These are phyloP conservation scores for Mythimna impura DNA, from an alignment of 2,888 invertebrate species.

Conservation along the genomic window DNA sequence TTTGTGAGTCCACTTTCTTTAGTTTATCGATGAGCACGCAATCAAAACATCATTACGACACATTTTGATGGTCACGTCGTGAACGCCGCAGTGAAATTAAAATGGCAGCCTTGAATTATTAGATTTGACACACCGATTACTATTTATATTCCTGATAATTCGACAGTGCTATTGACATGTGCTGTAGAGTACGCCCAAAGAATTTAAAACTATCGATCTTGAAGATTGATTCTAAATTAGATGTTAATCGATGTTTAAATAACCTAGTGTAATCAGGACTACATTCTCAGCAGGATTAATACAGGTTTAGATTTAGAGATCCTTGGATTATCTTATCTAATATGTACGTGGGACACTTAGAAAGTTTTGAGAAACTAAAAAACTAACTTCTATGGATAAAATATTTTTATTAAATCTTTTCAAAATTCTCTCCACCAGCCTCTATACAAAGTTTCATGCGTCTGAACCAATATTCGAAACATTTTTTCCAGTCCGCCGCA, in stretches of 20 bases:
- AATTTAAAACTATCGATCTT: constrained; percentile 46
- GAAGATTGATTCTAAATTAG: constrained; percentile 51
- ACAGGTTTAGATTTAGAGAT: constrained; percentile 43
- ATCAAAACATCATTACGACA: constrained; percentile 56
- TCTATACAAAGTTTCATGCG: too few species aligned
- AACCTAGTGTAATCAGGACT: constrained; percentile 41
- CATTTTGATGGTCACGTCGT: constrained; percentile 63
- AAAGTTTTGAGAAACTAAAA: too few species aligned
- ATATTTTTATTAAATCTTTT: too few species aligned
- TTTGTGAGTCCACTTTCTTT: constrained; percentile 54
- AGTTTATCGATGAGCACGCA: constrained; percentile 54
- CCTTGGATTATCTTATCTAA: constrained; percentile 6
- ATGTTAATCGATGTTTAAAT: constrained; percentile 52
- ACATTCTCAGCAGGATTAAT: constrained; percentile 12
- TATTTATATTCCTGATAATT: constrained; percentile 59
- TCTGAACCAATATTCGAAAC: too few species aligned
- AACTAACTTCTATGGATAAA: too few species aligned
- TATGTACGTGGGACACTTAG: too few species aligned
- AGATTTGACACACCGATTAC: constrained; percentile 64
- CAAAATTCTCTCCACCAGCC: too few species aligned
- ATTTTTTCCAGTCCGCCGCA: too few species aligned
- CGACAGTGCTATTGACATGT: constrained; percentile 59
- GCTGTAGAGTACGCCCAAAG: constrained; percentile 39
- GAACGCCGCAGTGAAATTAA: constrained; percentile 61
- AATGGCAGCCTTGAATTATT: constrained; percentile 63